phyloP scores from a whole-genome alignment of 2,888 invertebrate genomes.

The Folsomia manolachei region DNA sequence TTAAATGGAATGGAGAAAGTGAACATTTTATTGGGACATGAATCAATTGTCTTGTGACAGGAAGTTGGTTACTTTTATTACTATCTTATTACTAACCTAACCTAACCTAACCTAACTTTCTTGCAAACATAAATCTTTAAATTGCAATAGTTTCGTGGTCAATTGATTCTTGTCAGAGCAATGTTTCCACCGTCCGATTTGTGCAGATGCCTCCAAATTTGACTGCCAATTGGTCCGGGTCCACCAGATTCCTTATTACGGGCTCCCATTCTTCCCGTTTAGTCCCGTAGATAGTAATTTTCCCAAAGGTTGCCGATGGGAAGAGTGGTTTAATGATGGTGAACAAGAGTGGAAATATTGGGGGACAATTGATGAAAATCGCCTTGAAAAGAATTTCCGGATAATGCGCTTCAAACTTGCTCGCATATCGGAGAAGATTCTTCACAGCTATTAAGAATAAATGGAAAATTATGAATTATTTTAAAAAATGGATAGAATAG shows the following conservation, averaged over 20 bases:
- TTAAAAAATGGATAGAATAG: background rate
- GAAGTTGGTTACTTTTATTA: too few relatives aligned
- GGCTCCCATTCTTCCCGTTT: background rate
- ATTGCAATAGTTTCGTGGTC: too few relatives aligned
- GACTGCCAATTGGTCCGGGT: background rate
- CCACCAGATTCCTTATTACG: background rate
- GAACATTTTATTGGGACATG: too few relatives aligned
- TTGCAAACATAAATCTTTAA: too few relatives aligned
- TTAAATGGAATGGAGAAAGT: too few relatives aligned
- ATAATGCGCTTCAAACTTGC: background rate
- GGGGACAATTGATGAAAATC: background rate
- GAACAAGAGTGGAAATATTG: background rate
- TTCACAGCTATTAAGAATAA: background rate
- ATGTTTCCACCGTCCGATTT: background rate
- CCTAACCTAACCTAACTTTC: too few relatives aligned
- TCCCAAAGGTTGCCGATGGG: background rate
- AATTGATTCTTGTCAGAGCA: too few relatives aligned
- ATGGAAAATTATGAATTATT: background rate
- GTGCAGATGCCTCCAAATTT: background rate
- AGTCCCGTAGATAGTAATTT: background rate
- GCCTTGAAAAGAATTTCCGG: background rate
- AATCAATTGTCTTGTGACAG: too few relatives aligned
- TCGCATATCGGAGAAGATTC: background rate
- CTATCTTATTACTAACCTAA: too few relatives aligned
- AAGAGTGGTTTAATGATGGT: background rate